phyloP scores from a whole-genome alignment of 2,113 vertebrate species.

The Prunella himalayana region DNA sequence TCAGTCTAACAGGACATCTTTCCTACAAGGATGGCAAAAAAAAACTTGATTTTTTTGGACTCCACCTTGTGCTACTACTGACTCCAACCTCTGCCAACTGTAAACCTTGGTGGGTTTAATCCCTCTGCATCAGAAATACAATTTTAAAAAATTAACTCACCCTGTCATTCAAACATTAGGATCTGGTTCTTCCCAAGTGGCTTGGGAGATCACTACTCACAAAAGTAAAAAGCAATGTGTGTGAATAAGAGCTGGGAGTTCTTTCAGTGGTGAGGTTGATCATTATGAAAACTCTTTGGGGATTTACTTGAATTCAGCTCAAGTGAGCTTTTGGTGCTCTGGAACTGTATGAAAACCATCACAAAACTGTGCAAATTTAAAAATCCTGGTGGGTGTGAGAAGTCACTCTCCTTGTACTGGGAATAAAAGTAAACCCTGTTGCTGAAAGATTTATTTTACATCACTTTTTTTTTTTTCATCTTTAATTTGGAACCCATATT shows the following conservation, averaged over 20 bases:
- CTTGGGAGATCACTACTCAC: not conserved
- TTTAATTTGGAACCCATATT: not conserved
- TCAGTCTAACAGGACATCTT: not conserved
- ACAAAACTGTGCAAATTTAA: not conserved
- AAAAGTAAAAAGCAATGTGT: rapidly evolving
- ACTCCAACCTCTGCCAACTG: not conserved
- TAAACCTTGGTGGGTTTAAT: not conserved
- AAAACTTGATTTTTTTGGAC: not conserved
- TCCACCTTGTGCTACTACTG: not conserved
- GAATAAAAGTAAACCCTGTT: not conserved
- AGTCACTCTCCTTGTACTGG: not conserved
- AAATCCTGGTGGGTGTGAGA: not conserved
- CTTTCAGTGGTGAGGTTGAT: not conserved
- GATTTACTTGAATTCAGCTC: not conserved
- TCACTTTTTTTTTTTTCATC: not conserved
- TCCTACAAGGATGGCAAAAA: not conserved
- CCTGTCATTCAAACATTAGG: not conserved
- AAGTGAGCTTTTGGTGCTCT: not conserved
- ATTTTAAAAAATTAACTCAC: not conserved
- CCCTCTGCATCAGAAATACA: not conserved
- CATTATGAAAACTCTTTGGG: not conserved
- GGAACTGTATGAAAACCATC: not conserved
- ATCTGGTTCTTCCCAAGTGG: not conserved
- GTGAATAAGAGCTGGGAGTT: not conserved
- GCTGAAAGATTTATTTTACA: not conserved